A percentile compares a stretch with the other conserved stretches of the same genome.
These are phyloP conservation scores for Diplogasteroides magnus DNA, from an alignment of 1,140 invertebrate genomes.

Conservation along the genomic window DNA sequence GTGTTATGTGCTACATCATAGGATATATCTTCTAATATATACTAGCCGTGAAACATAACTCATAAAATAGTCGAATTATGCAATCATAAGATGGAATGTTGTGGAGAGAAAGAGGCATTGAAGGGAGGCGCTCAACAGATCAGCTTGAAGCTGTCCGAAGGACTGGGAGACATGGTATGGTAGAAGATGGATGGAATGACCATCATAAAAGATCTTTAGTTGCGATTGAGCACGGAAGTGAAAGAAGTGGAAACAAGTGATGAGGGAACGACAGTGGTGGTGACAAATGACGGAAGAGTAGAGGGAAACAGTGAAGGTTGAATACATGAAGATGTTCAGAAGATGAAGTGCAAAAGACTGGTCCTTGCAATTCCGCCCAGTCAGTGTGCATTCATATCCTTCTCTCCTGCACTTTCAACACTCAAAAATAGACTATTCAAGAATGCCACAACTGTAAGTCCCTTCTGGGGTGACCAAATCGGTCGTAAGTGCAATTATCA, in stretches of 20 bases:
- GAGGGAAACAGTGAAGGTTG: neutral
- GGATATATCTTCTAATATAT: no score
- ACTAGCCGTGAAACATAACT: no score
- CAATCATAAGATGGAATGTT: no score
- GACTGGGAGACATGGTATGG: slow-evolving; percentile 15
- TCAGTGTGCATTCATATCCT: slow-evolving; percentile 5
- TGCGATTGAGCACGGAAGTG: slow-evolving; percentile 16
- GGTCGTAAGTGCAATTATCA: neutral
- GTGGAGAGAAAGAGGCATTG: slow-evolving; percentile 1
- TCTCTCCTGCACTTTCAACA: slow-evolving; percentile 1
- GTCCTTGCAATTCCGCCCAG: slow-evolving; percentile 17
- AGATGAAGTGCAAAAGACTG: slow-evolving; percentile 9
- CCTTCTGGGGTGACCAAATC: neutral
- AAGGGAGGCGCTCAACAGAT: slow-evolving; percentile 27
- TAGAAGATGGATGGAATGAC: no score
- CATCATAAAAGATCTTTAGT: no score
- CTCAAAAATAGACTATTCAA: slow-evolving; percentile 18
- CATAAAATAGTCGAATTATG: no score
- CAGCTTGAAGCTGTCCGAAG: neutral
- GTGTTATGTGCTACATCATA: no score
- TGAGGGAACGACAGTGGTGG: neutral
- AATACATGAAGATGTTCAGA: neutral
- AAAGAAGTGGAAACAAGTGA: slow-evolving; percentile 1
- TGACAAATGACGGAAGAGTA: neutral
- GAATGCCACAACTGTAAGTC: neutral